A percentile compares a stretch with the other conserved stretches of the same genome.
phyloP scores from a whole-genome alignment of 2,888 invertebrate species.

The Agrenia bidenticulata region DNA sequence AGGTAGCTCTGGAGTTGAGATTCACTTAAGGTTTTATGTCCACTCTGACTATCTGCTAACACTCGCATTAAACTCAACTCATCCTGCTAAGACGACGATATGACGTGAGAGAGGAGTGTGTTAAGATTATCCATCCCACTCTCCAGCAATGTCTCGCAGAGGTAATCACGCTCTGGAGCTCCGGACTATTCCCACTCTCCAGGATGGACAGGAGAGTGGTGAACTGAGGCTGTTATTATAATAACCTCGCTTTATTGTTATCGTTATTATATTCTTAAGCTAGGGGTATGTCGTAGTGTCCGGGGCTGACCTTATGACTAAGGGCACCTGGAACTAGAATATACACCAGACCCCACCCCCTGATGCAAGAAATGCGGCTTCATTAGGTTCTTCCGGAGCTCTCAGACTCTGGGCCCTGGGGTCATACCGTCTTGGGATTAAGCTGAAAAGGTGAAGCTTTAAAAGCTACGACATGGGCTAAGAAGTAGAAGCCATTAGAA shows the following conservation, averaged over 20 bases:
- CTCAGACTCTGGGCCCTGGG: too few relatives aligned
- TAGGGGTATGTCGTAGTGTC: too few relatives aligned
- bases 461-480: neutral
- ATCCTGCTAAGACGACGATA: neutral
- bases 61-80: neutral
- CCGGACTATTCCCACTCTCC: too few relatives aligned
- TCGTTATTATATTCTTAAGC: slow-evolving; percentile 17
- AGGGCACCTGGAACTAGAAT: too few relatives aligned
- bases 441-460: too few relatives aligned
- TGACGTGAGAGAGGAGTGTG: too few relatives aligned
- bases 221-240: slow-evolving; percentile 21
- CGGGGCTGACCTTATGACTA: too few relatives aligned
- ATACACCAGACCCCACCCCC: too few relatives aligned
- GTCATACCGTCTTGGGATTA: too few relatives aligned
- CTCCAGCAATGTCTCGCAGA: neutral
- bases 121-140: neutral
- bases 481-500: neutral
- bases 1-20: neutral
- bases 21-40: slow-evolving; percentile 1
- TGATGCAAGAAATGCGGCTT: too few relatives aligned
- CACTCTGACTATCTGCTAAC: slow-evolving; percentile 1
- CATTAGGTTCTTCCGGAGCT: too few relatives aligned
- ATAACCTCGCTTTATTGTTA: slow-evolving; percentile 24
- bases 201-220: slow-evolving; percentile 9
- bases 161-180: too few relatives aligned